Evolutionary conservation across 2,888 invertebrate species (phyloP), one percentile per base, ranked within the genome.

Genomic region (Temnothorax unifasciatus): DNA sequence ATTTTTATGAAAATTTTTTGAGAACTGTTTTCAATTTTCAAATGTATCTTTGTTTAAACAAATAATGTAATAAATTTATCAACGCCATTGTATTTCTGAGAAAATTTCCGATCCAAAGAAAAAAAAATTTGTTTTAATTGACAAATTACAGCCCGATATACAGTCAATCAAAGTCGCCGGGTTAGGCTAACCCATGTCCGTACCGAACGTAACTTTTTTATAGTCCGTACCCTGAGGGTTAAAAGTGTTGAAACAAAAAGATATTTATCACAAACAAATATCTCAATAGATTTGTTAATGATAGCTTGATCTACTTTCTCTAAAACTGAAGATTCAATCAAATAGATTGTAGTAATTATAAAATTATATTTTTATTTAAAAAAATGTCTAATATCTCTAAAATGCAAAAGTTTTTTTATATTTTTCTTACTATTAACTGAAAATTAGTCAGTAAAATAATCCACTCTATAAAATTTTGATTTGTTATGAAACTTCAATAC

Each of bases 281-380:
- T 13, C 9, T 71, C 21, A 25, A 29, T 15, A 18, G 1, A 29
- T 68, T 54, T 34, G 25, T 73, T 6, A 73, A 54, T 29, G 1
- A 63, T 38, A 64, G 21, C 4, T 64, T 25, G 3, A 8, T 6
- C 4, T 44, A 44, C 13, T 6, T 21, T 29, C 29, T 64, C 18
- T 9, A 50, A 47, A 64, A 44, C 0, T n/a, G 5, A 75, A 61
- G 15, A 68, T 41, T 66, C 1, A 38, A 25, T 21, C 15, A 74
- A n/a, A 66, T 38, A 76, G 0, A 6, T 15, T 2, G 8, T 4
- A 9, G 38, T 71, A 59, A 44, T 61, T 21, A 13, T 15, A 47
- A 74, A n/a, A 63, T 47, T 29, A 75, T 18, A 34, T 59, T 59
- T 18, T 15, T 73, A 34, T 34, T 6, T 57, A 18, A 38, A 41